Evolutionary conservation across 2,888 invertebrate species (phyloP), one percentile per base, ranked within the genome.

Genomic region (Lagria hirta): DNA sequence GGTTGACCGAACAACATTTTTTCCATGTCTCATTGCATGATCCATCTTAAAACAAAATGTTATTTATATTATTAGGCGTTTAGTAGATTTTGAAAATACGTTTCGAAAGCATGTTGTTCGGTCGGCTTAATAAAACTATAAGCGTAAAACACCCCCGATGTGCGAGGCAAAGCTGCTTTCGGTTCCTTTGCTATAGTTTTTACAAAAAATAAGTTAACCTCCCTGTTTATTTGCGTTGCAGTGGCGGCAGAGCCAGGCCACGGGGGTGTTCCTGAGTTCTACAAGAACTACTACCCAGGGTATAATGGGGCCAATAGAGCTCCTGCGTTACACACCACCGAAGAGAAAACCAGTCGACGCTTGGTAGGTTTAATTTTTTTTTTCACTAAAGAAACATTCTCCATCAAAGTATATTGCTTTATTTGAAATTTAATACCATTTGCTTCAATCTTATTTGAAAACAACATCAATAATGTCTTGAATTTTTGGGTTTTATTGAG

Each of bases 231-330:
- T 68, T 68, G 68, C 69, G 78, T 84, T 85, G 77, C 84, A 85
- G 85, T 85, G 84, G 85, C 84, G 80, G 84, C 84, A 77, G 84
- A 84, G 79, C 83, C 84, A 77, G 80, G 81, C 77, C 76, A 75
- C 68, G 80, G 83, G 82, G 81, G 84, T 81, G 82, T 82, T 80
- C 81, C 81, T 82, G 87, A 88, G 81, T 84, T 82, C 86, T 88
- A 83, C 88, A 88, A 88, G 84, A 82, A 79, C 81, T 83, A 79
- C 82, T 83, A 79, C 81, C 54, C 79, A 74, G 75, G 75, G 80
- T 85, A 79, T 84, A 84, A 81, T 80, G 81, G 82, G 76, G 73
- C 68, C 61, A 63, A 62, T 53, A 65, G 70, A 59, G 68, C 74
- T 73, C 77, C 76, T 69, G 76, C 75, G 68, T 74, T 75, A 73